phyloP scores from a whole-genome alignment of 2,888 invertebrate genomes.

The Brassicogethes aeneus region DNA sequence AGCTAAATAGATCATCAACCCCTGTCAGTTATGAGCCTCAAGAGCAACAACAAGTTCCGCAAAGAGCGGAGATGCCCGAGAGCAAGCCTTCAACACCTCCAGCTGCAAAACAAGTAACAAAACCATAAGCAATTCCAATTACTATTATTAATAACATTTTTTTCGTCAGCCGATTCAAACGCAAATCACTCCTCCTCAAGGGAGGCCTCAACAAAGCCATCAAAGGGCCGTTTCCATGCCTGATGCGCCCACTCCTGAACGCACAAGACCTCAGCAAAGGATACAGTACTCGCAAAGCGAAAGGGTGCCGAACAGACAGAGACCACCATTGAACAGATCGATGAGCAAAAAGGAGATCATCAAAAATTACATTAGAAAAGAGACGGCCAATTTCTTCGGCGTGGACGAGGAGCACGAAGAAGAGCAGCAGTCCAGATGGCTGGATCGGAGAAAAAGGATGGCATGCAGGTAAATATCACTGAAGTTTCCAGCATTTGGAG shows the following conservation, averaged over 20 bases:
- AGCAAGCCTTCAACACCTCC: no score
- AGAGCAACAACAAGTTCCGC: no score
- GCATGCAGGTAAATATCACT: conserved; percentile 64
- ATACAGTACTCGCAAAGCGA: conserved; percentile 37
- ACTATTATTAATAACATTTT: no score
- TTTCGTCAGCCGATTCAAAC: neutral
- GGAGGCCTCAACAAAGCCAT: conserved; percentile 10
- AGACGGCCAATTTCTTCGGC: conserved; percentile 79
- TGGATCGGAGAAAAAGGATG: conserved; percentile 69
- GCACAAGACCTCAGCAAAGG: conserved; percentile 16
- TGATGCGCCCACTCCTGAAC: conserved; percentile 24
- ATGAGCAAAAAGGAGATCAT: conserved; percentile 41
- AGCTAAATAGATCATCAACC: no score
- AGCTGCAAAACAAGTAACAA: no score
- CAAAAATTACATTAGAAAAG: conserved; percentile 62
- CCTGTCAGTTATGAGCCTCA: no score
- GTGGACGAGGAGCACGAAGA: conserved; percentile 70
- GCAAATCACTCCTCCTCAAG: conserved; percentile 1
- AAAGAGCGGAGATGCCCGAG: no score
- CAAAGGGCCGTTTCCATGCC: conserved; percentile 29
- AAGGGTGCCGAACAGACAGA: conserved; percentile 29
- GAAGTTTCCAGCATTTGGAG: no score
- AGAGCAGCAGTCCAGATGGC: conserved; percentile 60
- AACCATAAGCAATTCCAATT: no score
- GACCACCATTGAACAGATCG: conserved; percentile 37